Percentiles rank a stretch among this genome's conserved stretches.
These are phyloP conservation scores for Vidua macroura DNA, from an alignment of 2,113 vertebrate genomes.

Conservation along the genomic window DNA sequence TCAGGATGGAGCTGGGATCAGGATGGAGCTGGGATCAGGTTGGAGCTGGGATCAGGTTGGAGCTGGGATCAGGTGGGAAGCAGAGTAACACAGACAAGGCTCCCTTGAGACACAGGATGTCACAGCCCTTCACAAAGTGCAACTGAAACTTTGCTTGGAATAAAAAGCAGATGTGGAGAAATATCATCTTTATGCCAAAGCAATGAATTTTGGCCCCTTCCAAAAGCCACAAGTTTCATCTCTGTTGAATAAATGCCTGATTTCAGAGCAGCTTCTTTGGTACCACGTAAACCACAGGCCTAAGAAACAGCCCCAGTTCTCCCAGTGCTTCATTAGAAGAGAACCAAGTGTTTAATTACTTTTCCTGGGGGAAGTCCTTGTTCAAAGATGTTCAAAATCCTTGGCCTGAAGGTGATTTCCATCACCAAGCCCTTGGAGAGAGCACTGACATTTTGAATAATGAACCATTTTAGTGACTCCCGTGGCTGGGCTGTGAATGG, in stretches of 20 bases:
- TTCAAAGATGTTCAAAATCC: background rate
- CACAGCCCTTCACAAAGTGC: background rate
- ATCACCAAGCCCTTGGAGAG: background rate
- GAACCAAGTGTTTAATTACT: background rate
- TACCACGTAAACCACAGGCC: background rate
- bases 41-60: background rate
- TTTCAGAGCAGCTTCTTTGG: background rate
- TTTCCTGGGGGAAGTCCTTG: background rate
- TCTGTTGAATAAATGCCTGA: background rate
- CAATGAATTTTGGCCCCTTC: background rate
- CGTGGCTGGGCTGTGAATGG: background rate
- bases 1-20: background rate
- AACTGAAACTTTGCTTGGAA: background rate
- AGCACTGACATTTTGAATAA: background rate
- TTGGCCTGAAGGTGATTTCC: background rate
- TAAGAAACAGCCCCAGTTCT: background rate
- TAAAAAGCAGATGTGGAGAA: background rate
- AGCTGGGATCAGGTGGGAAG: background rate
- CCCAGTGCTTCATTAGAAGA: background rate
- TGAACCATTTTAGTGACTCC: background rate
- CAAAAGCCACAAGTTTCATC: background rate
- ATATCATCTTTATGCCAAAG: background rate
- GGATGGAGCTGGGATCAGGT: background rate
- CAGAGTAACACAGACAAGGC: accelerated
- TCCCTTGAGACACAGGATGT: background rate